Conservation (phyloP, 2,797 vertebrate genomes). For the Mastacembelus armatus region DNA sequence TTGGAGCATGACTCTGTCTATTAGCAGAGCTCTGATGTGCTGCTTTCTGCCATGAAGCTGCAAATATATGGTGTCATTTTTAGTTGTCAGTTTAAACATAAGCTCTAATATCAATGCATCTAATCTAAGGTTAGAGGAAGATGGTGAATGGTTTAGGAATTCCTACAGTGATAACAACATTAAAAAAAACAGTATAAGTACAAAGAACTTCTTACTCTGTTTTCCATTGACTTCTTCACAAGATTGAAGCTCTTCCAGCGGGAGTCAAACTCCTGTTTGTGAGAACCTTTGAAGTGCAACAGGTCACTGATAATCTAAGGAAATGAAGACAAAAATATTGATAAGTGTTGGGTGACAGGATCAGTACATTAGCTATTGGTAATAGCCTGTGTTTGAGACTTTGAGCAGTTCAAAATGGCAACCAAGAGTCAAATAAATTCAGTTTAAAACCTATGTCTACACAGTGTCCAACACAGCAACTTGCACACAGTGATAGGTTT, state of each 20-base stretch:
- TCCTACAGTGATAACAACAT: background rate
- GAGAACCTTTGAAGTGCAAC: conserved; percentile 95
- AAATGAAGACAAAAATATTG: conserved; percentile 36
- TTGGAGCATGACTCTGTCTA: conserved; percentile 98
- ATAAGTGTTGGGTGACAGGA: conserved; percentile 4
- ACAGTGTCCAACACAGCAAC: conserved; percentile 1
- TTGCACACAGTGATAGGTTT: background rate
- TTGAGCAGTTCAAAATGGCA: too few relatives aligned
- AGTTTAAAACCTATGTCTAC: background rate
- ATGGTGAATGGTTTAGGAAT: background rate
- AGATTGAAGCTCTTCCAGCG: conserved; percentile 98
- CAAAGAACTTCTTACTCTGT: conserved; percentile 88
- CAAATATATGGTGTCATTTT: conserved; percentile 36
- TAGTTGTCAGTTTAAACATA: background rate
- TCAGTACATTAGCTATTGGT: background rate
- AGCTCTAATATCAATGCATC: background rate
- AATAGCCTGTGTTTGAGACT: background rate
- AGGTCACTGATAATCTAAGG: conserved; percentile 97
- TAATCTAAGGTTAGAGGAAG: background rate
- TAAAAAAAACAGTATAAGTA: background rate
- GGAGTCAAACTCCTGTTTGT: conserved; percentile 98
- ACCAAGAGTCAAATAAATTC: background rate
- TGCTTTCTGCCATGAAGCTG: conserved; percentile 97
- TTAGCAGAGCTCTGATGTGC: conserved; percentile 95
- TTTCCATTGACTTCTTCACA: conserved; percentile 99